These are phyloP conservation scores for Phortica okadai DNA, from an alignment of 2,888 invertebrate genomes.

Conservation along the genomic window DNA sequence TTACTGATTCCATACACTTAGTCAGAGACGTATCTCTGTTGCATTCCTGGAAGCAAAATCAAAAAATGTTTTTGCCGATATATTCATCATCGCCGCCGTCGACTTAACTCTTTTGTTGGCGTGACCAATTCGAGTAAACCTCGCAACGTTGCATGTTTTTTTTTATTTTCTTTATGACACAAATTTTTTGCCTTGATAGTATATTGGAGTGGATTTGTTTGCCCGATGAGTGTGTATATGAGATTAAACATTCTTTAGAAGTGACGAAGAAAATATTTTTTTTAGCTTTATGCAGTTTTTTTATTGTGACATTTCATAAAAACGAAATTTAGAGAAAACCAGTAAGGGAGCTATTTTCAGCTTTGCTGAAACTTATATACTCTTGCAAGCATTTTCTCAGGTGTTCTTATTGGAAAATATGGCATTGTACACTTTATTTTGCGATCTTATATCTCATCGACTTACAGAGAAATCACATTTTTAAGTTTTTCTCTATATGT, in stretches of 20 bases:
- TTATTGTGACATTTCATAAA: slow-evolving; percentile 1
- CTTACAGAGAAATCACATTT: too few relatives aligned
- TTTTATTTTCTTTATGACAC: slow-evolving; percentile 66
- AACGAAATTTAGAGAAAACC: slow-evolving; percentile 37
- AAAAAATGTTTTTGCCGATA: slow-evolving; percentile 46
- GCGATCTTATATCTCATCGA: too few relatives aligned
- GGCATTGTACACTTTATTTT: too few relatives aligned
- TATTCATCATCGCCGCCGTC: slow-evolving; percentile 49
- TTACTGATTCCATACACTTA: too few relatives aligned
- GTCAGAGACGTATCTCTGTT: slow-evolving; percentile 19
- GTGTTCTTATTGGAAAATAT: too few relatives aligned
- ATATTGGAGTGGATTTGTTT: slow-evolving; percentile 51
- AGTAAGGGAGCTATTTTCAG: too few relatives aligned
- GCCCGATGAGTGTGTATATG: slow-evolving; percentile 37
- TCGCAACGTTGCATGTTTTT: slow-evolving; percentile 33
- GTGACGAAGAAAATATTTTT: slow-evolving; percentile 54
- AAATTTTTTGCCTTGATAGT: slow-evolving; percentile 57
- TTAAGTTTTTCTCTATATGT: slow-evolving; percentile 21
- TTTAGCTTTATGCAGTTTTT: slow-evolving; percentile 3
- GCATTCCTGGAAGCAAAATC: slow-evolving; percentile 39
- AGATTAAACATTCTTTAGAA: slow-evolving; percentile 57
- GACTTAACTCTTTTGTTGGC: background rate
- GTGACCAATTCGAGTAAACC: slow-evolving; percentile 9
- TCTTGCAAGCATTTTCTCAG: too few relatives aligned
- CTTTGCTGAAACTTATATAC: too few relatives aligned